Conservation (phyloP, 2,113 vertebrate genomes). For the Osmerus eperlanus region DNA sequence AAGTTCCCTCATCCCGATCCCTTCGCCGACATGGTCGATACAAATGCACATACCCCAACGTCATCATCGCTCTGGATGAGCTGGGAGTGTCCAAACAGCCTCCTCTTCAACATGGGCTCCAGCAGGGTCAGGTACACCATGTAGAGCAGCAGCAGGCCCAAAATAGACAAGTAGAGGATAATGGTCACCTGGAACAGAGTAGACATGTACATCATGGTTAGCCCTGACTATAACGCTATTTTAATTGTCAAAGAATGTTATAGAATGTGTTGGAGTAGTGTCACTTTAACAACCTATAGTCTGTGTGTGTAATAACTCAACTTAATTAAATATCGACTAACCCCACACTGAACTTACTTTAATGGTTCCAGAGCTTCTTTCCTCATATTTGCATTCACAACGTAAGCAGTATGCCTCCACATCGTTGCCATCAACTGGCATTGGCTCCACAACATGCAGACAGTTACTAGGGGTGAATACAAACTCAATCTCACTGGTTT, state of each 20-base stretch:
- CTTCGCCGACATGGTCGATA: too few species aligned
- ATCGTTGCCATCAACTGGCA: slow-evolving; percentile 92
- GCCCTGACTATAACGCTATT: too few species aligned
- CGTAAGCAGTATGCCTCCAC: slow-evolving; percentile 97
- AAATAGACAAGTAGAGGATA: slow-evolving; percentile 93
- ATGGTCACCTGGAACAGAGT: slow-evolving; percentile 83
- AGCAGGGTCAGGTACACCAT: slow-evolving; percentile 96
- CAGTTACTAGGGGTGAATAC: slow-evolving; percentile 73
- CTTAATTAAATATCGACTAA: too few species aligned
- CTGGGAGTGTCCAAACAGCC: slow-evolving; percentile 94
- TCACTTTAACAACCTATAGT: too few species aligned
- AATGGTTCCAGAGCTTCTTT: slow-evolving; percentile 95
- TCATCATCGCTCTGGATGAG: slow-evolving; percentile 95
- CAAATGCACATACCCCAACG: slow-evolving; percentile 80
- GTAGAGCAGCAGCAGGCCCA: slow-evolving; percentile 94
- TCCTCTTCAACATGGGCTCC: slow-evolving; percentile 94
- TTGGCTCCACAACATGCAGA: slow-evolving; percentile 93
- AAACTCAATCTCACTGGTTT: neutral
- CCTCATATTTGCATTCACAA: slow-evolving; percentile 98
- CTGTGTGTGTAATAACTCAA: too few species aligned
- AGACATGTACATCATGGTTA: neutral
- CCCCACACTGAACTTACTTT: slow-evolving; percentile 71
- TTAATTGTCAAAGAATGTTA: neutral
- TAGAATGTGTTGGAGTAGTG: neutral
- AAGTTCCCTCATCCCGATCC: neutral